Evolutionary conservation across 2,888 invertebrate species (phyloP), one percentile per base, ranked within the genome.

Genomic region (Koerneria pararmatus): DNA sequence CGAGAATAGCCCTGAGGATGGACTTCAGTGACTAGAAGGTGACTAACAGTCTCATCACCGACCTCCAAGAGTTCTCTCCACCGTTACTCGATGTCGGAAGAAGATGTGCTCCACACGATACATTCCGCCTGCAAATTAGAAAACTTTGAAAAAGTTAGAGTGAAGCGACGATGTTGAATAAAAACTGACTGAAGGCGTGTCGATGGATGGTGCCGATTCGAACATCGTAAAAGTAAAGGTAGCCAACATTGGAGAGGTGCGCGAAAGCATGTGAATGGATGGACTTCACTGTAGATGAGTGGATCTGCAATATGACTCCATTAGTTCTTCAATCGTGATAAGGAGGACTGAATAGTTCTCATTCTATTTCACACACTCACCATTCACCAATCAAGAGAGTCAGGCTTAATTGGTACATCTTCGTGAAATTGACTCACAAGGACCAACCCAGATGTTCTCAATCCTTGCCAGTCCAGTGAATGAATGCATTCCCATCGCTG

Each of bases 151-250:
- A 31, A 41, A 22, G 24, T n/a, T n/a, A 22, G 24, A 3, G 15
- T 11, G 2, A 37, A n/a, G n/a, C 29, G 24, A 29, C 53, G 3
- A 24, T 27, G 41, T 5, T 58, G 15, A 53, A 22, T 53, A 53
- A 15, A 19, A 22, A n/a, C 60, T 61, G 27, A 67, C 71, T 66
- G 65, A 73, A 73, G 2, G 70, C 71, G n/a, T 64, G 58, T 15
- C 57, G 51, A n/a, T 67, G 66, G 48, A 73, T 58, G 41, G 67
- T 32, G 3, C 65, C 71, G 32, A 73, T 73, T 48, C 58, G 66
- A 5, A 70, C 67, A n/a, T 73, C 69, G 34, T 77, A 74, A 49
- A 79, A 77, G 70, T 79, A 79, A 57, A 79, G 68, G 65, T 79
- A 79, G 31, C 73, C 71, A 27, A 79, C 69, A 49, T 78, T 73